Base-by-base conservation (phyloP, 37 sponge, comb jelly and placozoan species). In the Petrosia ficiformis region DNA sequence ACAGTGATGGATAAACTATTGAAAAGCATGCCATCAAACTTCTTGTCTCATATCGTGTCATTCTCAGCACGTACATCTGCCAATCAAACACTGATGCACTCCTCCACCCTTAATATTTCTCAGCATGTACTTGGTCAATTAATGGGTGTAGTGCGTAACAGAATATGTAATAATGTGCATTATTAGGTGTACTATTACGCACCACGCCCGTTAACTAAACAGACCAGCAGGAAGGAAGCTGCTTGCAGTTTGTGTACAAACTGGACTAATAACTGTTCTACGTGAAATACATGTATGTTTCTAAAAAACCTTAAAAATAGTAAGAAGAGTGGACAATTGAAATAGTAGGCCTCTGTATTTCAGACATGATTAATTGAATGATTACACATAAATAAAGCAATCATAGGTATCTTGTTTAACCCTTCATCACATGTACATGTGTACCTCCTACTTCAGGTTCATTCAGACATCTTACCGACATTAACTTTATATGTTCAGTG, bases 61-160 rank as follows among this genome's bases (percentile, higher is more conserved):
- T 98, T 98, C 92, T 98, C 99, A 64, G 99, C 99, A 22, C 86
- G 92, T 0, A 98, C 99, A 21, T 82, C 83, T 38, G 99, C 99
- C 82, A 98, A 98, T 65, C 99, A 98, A 48, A 95, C 99, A 14
- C 99, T 95, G 82, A 29, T 61, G n/a, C n/a, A n/a, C n/a, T n/a
- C n/a, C n/a, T n/a, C n/a, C n/a, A n/a, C n/a, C n/a, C n/a, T n/a
- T n/a, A n/a, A n/a, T n/a, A n/a, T n/a, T n/a, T n/a, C n/a, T n/a
- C n/a, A n/a, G n/a, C n/a, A n/a, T n/a, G n/a, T n/a, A n/a, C n/a
- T n/a, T n/a, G n/a, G n/a, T n/a, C n/a, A n/a, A n/a, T n/a, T n/a
- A n/a, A n/a, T n/a, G n/a, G n/a, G n/a, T n/a, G n/a, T n/a, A n/a
- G n/a, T n/a, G n/a, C n/a, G n/a, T n/a, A n/a, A n/a, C n/a, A n/a